phyloP scores from a whole-genome alignment of 2,888 invertebrate species.

The Podotricha telesiphe region DNA sequence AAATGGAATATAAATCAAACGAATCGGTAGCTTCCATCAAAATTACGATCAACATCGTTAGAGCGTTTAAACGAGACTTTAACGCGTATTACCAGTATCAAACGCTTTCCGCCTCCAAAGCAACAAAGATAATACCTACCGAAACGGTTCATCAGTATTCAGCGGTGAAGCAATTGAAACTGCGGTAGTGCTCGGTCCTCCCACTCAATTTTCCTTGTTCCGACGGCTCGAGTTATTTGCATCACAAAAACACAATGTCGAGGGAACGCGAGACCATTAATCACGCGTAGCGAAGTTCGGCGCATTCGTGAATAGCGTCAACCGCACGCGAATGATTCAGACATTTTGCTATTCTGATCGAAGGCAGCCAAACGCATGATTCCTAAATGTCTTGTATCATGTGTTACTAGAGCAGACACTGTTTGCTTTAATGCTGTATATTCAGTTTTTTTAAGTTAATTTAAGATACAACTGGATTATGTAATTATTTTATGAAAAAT shows the following conservation, averaged over 20 bases:
- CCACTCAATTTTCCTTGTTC: constrained; percentile 82
- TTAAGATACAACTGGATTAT: not conserved
- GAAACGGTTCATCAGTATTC: constrained; percentile 81
- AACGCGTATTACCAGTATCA: constrained; percentile 42
- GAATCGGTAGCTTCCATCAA: constrained; percentile 16
- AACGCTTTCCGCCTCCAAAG: constrained; percentile 44
- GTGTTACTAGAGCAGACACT: not conserved
- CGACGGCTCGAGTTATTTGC: constrained; percentile 82
- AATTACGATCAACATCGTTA: constrained; percentile 35
- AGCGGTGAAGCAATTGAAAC: constrained; percentile 81
- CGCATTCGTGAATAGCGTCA: constrained; percentile 74
- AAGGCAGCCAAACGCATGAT: constrained; percentile 40
- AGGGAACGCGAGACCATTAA: constrained; percentile 80
- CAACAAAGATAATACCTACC: constrained; percentile 65
- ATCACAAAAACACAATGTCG: constrained; percentile 83
- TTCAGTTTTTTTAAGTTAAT: too few species aligned
- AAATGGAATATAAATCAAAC: constrained; percentile 22
- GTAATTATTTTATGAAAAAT: not conserved
- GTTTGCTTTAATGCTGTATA: not conserved
- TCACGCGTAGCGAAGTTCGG: constrained; percentile 76
- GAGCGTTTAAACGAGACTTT: constrained; percentile 33
- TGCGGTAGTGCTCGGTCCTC: constrained; percentile 77
- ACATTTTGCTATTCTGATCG: constrained; percentile 52
- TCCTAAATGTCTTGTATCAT: not conserved
- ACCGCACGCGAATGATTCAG: constrained; percentile 79